Evolutionary conservation across 1,140 invertebrate species (phyloP), one percentile per base, ranked within the genome.

Genomic region (Drosophila pectinifera): DNA sequence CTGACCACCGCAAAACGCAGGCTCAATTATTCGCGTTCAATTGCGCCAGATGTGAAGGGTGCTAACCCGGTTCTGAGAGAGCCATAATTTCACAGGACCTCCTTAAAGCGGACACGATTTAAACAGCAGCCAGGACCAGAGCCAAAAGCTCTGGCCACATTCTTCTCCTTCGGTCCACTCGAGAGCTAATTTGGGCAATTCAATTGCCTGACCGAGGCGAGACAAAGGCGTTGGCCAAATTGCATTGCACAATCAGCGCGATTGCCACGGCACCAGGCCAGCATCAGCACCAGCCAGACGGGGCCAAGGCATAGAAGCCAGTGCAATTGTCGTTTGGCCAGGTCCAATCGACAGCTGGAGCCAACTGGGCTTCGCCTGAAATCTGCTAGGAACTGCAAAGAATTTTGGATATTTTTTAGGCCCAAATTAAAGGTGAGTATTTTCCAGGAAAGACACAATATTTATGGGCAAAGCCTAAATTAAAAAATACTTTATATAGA

Each of bases 201-300:
- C 78, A 81, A 85, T 86, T 86, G 81, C 63, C 62, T 26, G 64
- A 34, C 65, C 42, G 39, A 51, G 63, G 82, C 74, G 57, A 85
- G 73, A 81, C 81, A 85, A 85, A 78, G 76, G 69, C 78, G 36
- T 49, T 45, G 59, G 59, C 68, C 73, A 78, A 74, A 86, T 86
- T 86, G 78, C 82, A 80, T 73, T 69, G 63, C 59, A 70, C 81
- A 86, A 85, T 85, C 81, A 85, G 73, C 53, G 67, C 46, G 54
- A 84, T 84, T 84, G 80, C 69, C 80, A 62, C 55, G 57, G 51
- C 20, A 51, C 59, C 39, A n/a, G n/a, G n/a, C n/a, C n/a, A n/a
- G n/a, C n/a, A n/a, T n/a, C n/a, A n/a, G 28, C 18, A 13, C 28
- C 39, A 28, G n/a, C 34, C 67, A 34, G 31, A 16, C 41, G 38